Base-by-base conservation (phyloP, 1,140 invertebrate genomes). In the Catajapyx aquilonaris region DNA sequence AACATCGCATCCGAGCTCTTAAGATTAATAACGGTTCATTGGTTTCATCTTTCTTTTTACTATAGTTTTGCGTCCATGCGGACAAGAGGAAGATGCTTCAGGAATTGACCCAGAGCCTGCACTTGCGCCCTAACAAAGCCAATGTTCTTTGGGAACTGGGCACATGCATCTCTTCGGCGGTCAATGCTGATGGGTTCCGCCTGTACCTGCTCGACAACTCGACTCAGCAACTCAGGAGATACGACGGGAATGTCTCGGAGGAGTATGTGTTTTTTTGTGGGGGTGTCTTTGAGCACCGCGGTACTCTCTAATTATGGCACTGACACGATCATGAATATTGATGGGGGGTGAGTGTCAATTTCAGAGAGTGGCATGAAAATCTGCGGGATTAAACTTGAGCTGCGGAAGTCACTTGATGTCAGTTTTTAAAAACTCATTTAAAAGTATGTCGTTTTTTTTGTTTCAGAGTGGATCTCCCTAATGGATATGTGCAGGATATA, bases 71-170 rank as follows among this genome's bases (percentile, higher is more conserved):
- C 48, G 63, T 70, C 5, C 68, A 71, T 40, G 64, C 66, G 3
- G 68, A 70, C 50, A 71, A 70, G 49, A 53, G 68, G 19, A 61
- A 67, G 45, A 68, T 71, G 62, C 52, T 72, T 19, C 61, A 68
- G 42, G 66, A 69, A 36, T 47, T 73, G 25, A 69, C 68, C 2
- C 56, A 61, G 16, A 64, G 62, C 10, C 49, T 71, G 3, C 60
- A 69, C 43, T 45, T 54, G 15, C 53, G 57, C 23, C 65, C 61
- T 2, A 65, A 61, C 30, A 64, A 64, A 46, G 52, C 57, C 21
- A 56, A 65, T 22, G 66, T 72, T 2, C 50, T 73, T n/a, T 64
- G 61, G 51, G 70, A 73, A 53, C 47, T 74, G 31, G 61, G 65
- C 0, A 55, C 54, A 13, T 73, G 69, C 48, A 68, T 73, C 35